Evolutionary conservation across 2,888 invertebrate species (phyloP).

Genomic region (Torymus aiolomorphi): DNA sequence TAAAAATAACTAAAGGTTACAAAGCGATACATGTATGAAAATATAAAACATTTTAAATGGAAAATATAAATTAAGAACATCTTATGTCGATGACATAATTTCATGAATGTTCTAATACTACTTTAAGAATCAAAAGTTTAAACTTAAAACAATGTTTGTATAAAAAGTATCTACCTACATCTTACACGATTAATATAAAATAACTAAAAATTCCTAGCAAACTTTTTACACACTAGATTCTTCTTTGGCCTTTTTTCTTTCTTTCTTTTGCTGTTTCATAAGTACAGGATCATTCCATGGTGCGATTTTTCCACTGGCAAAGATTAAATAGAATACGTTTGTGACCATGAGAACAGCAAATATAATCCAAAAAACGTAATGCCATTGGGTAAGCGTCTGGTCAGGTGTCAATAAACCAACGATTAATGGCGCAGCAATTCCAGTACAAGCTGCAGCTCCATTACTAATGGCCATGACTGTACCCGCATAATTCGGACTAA

Average conservation of each 20-base stretch:
- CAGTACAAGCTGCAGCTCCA: conserved; percentile 84
- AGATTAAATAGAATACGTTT: conserved; percentile 82
- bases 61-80: no score
- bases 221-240: neutral
- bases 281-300: conserved; percentile 84
- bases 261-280: conserved; percentile 60
- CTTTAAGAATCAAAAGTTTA: no score
- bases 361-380: conserved; percentile 88
- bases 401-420: conserved; percentile 80
- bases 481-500: conserved; percentile 77
- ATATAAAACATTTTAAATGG: neutral
- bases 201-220: neutral
- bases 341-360: conserved; percentile 82
- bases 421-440: conserved; percentile 83
- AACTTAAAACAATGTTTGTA: no score
- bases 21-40: neutral
- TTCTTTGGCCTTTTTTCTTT: conserved; percentile 39
- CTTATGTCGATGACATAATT: no score
- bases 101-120: no score
- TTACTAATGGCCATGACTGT: conserved; percentile 76
- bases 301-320: conserved; percentile 85
- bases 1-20: no score
- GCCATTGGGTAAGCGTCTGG: conserved; percentile 80
- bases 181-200: neutral
- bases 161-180: no score